Evolutionary conservation across 1,140 invertebrate genomes (phyloP).

Genomic region (Bombus consobrinus): DNA sequence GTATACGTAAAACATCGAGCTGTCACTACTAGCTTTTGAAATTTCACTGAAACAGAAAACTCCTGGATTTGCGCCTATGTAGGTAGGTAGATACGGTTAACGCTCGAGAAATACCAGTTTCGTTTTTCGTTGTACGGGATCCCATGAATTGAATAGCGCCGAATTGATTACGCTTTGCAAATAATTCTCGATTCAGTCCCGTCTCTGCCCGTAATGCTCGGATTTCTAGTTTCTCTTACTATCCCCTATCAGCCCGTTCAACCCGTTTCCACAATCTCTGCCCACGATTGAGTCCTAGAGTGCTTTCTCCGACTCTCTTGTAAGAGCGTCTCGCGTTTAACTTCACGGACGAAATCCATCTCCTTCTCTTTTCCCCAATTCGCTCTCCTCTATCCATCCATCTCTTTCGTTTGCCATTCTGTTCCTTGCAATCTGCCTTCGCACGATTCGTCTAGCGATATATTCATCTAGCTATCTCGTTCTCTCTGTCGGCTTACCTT

Average conservation of each 20-base stretch:
- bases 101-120: background rate
- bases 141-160: background rate
- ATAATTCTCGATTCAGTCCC: background rate
- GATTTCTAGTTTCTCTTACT: background rate
- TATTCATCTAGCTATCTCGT: background rate
- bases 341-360: slow-evolving; percentile 3
- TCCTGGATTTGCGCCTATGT: no score
- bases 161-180: slow-evolving; percentile 14
- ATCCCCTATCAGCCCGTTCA: background rate
- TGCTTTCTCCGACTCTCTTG: slow-evolving; percentile 8
- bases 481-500: slow-evolving; percentile 58
- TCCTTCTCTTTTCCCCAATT: background rate
- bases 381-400: background rate
- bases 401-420: background rate
- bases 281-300: slow-evolving; percentile 47
- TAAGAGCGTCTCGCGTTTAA: slow-evolving; percentile 26
- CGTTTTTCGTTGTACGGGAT: background rate
- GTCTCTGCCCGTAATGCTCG: background rate
- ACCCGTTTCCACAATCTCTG: slow-evolving; percentile 31
- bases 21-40: background rate
- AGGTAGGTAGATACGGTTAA: background rate
- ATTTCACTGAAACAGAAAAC: background rate
- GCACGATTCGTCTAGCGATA: background rate
- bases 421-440: background rate
- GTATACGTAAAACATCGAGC: background rate